Percentiles rank a stretch among this genome's conserved stretches.
These are phyloP conservation scores for Lanius ludovicianus DNA, from an alignment of 2,113 vertebrate species.

Conservation along the genomic window DNA sequence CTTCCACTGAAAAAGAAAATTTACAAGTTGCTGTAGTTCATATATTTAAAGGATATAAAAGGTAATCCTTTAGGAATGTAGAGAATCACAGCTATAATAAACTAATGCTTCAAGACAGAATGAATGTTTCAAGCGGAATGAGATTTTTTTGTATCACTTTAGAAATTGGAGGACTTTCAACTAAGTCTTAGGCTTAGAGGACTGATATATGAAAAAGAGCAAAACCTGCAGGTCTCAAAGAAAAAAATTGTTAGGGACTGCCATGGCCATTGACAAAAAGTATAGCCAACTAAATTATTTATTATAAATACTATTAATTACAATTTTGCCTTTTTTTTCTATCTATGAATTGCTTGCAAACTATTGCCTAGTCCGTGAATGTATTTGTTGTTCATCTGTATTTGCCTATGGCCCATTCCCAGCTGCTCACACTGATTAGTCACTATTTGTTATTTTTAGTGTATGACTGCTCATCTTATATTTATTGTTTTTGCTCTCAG, in stretches of 20 bases:
- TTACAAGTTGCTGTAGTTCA: not conserved
- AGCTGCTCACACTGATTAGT: conserved; percentile 44
- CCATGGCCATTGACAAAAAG: not conserved
- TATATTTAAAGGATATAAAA: not conserved
- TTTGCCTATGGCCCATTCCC: conserved; percentile 17
- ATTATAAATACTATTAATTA: conserved; percentile 34
- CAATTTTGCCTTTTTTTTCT: not conserved
- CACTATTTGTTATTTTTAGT: conserved; percentile 45
- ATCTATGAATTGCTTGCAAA: conserved; percentile 48
- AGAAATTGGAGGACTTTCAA: not conserved
- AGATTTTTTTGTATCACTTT: not conserved
- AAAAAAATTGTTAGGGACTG: not conserved
- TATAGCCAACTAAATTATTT: not conserved
- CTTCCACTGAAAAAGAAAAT: not conserved
- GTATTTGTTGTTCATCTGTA: not conserved
- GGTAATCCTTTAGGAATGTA: not conserved
- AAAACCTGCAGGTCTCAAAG: not conserved
- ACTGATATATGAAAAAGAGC: not conserved
- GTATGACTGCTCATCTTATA: conserved; percentile 25
- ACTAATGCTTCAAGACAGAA: not conserved
- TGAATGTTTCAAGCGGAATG: not conserved
- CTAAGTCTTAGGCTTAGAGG: not conserved
- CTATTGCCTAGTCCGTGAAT: not conserved
- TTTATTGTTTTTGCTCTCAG: not conserved
- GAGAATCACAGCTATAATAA: not conserved